Evolutionary conservation across 2,113 vertebrate species (phyloP), one percentile per base, ranked within the genome.

Genomic region (Taurulus bubalis): DNA sequence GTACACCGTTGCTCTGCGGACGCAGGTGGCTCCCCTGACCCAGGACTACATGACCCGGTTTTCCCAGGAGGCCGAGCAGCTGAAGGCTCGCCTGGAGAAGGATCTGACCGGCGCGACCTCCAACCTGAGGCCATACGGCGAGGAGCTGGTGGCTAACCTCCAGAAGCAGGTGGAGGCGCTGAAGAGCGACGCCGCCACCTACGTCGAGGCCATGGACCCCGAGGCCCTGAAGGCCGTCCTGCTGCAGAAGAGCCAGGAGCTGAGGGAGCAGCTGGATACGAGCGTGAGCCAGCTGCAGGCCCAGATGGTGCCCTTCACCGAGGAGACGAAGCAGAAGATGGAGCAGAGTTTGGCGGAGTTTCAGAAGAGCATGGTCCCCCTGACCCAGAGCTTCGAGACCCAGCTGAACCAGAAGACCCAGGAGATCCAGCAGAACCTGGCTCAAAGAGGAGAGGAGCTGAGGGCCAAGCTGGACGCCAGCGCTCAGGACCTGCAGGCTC

Each of bases 161-260:
- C 95, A 95, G 86, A 8, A 6, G 32, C 95, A 95, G 69, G 64
- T 97, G 80, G 93, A 97, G 71, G 93, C 93, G 66, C 90, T 98
- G 24, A 94, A 86, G 26, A 88, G 63, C 0, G 92, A 93, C 6
- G 90, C 94, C 0, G 78, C 82, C 49, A 63, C 89, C 6, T 76
- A 86, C 34, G 87, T 84, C 0, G 71, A 91, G 9, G 36, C 80
- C 80, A 76, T 91, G 71, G 79, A 84, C 49, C 3, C 87, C 1
- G 84, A 90, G 10, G 53, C 87, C 38, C 11, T 94, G 60, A 85
- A 76, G 59, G 38, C 67, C 7, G 30, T 72, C 9, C 47, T 92
- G 42, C 32, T 85, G 55, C 67, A 86, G 66, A 89, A 81, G 49
- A 88, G 26, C 1, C 67, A 87, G 28, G 77, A 94, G 70, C 77